phyloP scores from a whole-genome alignment of 2,113 vertebrate species.

The Pipra filicauda region DNA sequence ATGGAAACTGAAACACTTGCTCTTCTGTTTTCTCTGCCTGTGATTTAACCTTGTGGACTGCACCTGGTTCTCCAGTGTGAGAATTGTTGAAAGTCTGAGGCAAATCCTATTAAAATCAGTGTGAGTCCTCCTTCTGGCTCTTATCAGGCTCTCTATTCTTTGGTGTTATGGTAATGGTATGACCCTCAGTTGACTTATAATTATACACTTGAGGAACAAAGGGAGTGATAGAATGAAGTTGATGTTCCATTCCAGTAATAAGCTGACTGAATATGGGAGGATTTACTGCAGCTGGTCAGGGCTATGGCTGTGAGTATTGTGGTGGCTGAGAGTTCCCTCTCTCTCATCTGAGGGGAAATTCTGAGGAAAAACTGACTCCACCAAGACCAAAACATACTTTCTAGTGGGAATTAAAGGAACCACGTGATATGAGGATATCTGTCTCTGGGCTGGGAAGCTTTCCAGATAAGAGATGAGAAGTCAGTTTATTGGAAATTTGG shows the following conservation, averaged over 20 bases:
- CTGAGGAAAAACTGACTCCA: conserved; percentile 44
- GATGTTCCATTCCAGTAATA: conserved; percentile 51
- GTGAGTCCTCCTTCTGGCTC: neutral
- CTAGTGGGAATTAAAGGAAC: conserved; percentile 27
- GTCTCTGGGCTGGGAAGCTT: neutral
- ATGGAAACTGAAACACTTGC: neutral
- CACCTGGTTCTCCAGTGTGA: neutral
- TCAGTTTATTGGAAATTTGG: neutral
- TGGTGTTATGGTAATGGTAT: neutral
- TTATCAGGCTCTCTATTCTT: conserved; percentile 16
- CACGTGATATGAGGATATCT: neutral
- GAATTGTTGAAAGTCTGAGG: neutral
- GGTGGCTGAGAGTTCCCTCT: neutral
- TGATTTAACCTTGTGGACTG: neutral
- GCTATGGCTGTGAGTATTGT: conserved; percentile 11
- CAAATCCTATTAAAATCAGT: neutral
- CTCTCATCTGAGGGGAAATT: neutral
- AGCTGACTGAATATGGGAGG: neutral
- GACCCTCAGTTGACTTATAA: conserved; percentile 29
- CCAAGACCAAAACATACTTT: conserved; percentile 8
- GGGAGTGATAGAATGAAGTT: neutral
- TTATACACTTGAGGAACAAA: conserved; percentile 39
- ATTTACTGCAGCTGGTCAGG: conserved; percentile 48
- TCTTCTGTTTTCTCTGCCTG: neutral
- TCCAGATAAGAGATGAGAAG: neutral